Conservation (phyloP, 1,140 invertebrate genomes). For the Trichonephila inaurata region DNA sequence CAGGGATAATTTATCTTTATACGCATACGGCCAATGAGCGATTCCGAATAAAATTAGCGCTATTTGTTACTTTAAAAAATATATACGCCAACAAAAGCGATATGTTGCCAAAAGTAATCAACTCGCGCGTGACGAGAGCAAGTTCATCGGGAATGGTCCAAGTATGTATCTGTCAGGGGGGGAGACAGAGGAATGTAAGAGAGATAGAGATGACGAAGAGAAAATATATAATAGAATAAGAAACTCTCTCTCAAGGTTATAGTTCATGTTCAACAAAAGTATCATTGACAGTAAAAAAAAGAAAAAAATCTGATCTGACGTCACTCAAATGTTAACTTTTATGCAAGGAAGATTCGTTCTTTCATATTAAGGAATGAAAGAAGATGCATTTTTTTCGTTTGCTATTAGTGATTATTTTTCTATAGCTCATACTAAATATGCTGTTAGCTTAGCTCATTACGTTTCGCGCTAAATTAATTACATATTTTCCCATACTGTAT, state of each 20-base stretch:
- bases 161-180: conserved; percentile 1
- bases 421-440: too few species aligned
- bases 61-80: background rate
- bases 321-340: conserved; percentile 28
- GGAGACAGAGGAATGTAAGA: conserved; percentile 13
- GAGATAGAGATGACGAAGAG: conserved; percentile 41
- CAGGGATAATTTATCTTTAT: background rate
- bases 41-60: background rate
- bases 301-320: conserved; percentile 43
- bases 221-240: conserved; percentile 47
- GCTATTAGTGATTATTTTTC: too few species aligned
- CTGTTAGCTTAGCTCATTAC: too few species aligned
- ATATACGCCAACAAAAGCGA: conserved; percentile 35
- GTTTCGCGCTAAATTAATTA: too few species aligned
- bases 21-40: background rate
- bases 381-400: too few species aligned
- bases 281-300: conserved; percentile 42
- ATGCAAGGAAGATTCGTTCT: background rate
- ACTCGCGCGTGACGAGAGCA: background rate
- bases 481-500: too few species aligned
- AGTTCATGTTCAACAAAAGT: conserved; percentile 48
- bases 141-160: conserved; percentile 71
- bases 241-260: conserved; percentile 50
- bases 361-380: background rate
- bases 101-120: background rate